These are phyloP conservation scores for Eunapius fragilis DNA, from an alignment of 37 sponge, comb jelly and placozoan species.

Conservation along the genomic window DNA sequence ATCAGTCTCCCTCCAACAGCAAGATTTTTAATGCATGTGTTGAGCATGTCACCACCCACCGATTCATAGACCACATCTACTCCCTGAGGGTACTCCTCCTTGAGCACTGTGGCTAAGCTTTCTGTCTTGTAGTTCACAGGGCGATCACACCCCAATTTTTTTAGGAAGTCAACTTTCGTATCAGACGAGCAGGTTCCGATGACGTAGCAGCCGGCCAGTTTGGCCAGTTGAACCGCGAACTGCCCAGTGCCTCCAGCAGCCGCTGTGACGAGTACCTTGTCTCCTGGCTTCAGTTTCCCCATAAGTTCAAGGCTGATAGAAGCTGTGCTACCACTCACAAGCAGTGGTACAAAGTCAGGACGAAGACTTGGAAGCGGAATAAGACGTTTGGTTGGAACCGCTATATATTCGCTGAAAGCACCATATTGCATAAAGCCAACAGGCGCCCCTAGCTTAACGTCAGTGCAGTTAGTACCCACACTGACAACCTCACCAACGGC, in stretches of 20 bases:
- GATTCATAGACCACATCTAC: conserved; percentile 77
- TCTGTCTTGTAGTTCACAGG: conserved; percentile 85
- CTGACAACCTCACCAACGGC: conserved; percentile 56
- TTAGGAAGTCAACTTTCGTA: conserved; percentile 65
- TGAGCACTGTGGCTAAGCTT: conserved; percentile 47
- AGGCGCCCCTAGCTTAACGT: conserved; percentile 49
- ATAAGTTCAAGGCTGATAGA: conserved; percentile 64
- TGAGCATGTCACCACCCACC: conserved; percentile 75
- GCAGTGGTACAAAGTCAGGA: conserved; percentile 51
- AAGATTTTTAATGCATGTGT: conserved; percentile 71
- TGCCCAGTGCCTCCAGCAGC: conserved; percentile 90
- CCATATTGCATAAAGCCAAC: conserved; percentile 45
- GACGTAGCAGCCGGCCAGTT: conserved; percentile 83
- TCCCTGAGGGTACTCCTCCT: conserved; percentile 69
- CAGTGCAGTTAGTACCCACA: conserved; percentile 34
- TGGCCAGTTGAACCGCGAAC: conserved; percentile 86
- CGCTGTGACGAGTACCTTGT: conserved; percentile 74
- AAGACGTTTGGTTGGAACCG: conserved; percentile 37
- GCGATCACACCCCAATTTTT: conserved; percentile 68
- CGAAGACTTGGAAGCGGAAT: conserved; percentile 49
- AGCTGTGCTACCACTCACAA: conserved; percentile 75
- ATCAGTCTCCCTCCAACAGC: conserved; percentile 68
- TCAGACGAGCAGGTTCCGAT: conserved; percentile 84
- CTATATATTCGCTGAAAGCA: conserved; percentile 64
- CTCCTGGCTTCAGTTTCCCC: conserved; percentile 48